These are phyloP conservation scores for Glomeris maerens DNA, from an alignment of 1,140 invertebrate species.

Conservation along the genomic window DNA sequence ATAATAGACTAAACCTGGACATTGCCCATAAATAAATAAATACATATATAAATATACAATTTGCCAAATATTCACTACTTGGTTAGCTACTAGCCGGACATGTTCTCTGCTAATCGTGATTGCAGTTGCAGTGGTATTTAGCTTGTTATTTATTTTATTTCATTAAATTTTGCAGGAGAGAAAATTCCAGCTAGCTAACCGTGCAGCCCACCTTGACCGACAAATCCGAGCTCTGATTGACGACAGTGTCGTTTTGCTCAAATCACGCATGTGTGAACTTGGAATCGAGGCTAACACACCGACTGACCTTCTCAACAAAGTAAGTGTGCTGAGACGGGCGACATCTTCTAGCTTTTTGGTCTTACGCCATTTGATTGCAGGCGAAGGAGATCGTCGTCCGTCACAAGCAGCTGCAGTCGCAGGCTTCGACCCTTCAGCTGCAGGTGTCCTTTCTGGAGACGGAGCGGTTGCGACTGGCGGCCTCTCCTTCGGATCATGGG, in stretches of 20 bases:
- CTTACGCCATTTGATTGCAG: constrained; percentile 10
- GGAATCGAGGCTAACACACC: constrained; percentile 69
- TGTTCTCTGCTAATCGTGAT: too few species aligned
- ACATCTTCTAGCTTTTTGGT: background rate
- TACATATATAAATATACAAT: too few species aligned
- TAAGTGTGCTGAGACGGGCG: too few species aligned
- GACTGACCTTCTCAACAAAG: constrained; percentile 65
- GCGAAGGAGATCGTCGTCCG: constrained; percentile 82
- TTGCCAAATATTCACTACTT: too few species aligned
- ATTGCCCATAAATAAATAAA: too few species aligned
- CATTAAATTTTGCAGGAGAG: constrained; percentile 42
- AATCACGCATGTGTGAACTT: constrained; percentile 77
- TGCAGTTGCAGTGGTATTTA: too few species aligned
- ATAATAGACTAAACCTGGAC: too few species aligned
- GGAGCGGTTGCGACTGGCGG: constrained; percentile 23
- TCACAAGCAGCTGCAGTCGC: constrained; percentile 77
- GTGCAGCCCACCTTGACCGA: constrained; percentile 71
- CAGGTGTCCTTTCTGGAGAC: constrained; percentile 44
- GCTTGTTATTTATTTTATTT: too few species aligned
- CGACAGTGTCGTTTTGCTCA: constrained; percentile 76
- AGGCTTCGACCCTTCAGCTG: constrained; percentile 62
- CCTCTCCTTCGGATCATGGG: background rate
- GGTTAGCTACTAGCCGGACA: too few species aligned
- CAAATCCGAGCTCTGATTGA: constrained; percentile 79
- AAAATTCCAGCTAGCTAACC: constrained; percentile 59